Evolutionary conservation across 2,888 invertebrate species (phyloP).

Genomic region (Zaprionus bogoriensis): DNA sequence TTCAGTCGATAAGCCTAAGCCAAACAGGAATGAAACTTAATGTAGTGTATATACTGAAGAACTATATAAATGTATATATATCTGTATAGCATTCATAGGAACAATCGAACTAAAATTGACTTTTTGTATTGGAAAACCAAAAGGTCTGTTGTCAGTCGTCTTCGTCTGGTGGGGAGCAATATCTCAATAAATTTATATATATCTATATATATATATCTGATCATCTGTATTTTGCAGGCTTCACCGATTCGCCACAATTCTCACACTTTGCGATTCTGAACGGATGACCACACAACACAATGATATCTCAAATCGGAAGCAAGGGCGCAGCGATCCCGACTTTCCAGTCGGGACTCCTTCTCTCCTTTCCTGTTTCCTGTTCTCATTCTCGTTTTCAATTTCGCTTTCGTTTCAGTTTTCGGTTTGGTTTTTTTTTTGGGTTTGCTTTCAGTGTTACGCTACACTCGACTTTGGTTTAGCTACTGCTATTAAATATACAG

Average conservation of each 20-base stretch:
- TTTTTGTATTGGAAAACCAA: not conserved
- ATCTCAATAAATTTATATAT: no score
- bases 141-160: not conserved
- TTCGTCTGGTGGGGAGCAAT: not conserved
- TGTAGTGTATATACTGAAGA: not conserved
- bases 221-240: not conserved
- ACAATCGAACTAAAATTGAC: not conserved
- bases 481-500: slow-evolving; percentile 46
- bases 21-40: no score
- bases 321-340: not conserved
- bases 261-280: no score
- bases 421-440: slow-evolving; percentile 4
- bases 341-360: no score
- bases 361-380: slow-evolving; percentile 23
- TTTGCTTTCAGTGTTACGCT: slow-evolving; percentile 28
- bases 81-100: not conserved
- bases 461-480: slow-evolving; percentile 51
- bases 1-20: no score
- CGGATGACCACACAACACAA: no score
- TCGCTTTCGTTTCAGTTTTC: not conserved
- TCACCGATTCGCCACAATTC: not conserved
- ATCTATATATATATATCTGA: no score
- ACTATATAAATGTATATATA: not conserved
- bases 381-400: slow-evolving; percentile 33
- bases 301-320: no score